Base-by-base conservation (phyloP, 30 jellyfish, hydroid and myxozoan genomes). In the Aurelia sp. region DNA sequence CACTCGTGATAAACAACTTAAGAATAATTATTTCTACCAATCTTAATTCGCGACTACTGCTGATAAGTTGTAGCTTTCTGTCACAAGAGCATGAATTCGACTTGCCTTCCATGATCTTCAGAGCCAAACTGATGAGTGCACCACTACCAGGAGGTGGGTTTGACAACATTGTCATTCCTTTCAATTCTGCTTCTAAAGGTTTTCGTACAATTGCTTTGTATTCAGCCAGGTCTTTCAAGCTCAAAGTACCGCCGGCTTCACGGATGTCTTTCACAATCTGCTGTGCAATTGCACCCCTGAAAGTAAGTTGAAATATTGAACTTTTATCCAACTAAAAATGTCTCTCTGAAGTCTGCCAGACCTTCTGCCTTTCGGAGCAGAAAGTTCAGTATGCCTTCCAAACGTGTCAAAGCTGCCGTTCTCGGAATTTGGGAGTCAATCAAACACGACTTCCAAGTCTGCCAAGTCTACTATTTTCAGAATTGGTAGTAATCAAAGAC, bases 61-160 rank as follows among this genome's bases (percentile, higher is more conserved):
- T n/a, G n/a, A n/a, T n/a, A 27, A 27, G 33, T 27, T 27, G 33
- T 27, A 27, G 33, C 33, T 27, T 27, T 27, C 33, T 27, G 33
- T 27, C 33, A 37, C 50, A 37, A 37, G 7, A 37, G 4, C 50
- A 37, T 0, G 10, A 37, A 37, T 5, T 7, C 10, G 3, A 16
- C 51, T 3, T 75, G 79, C 98, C 95, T 91, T 91, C 98, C 97
- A 96, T 85, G 78, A 96, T 91, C 60, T 96, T 96, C 84, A 96
- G 78, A 18, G 88, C 89, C 61, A 96, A 69, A 1, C 97, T 41
- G 67, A 96, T 81, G 19, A 89, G 79, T 11, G 96, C 97, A 7
- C 98, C 98, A 85, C 98, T 91, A 62, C 98, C 96, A 13, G 99
- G 99, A 17, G 99, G 97, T 37, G 98, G 97, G 77, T 85, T 86